Evolutionary conservation across 1,140 invertebrate species (phyloP).

Genomic region (Drosophila dunni): DNA sequence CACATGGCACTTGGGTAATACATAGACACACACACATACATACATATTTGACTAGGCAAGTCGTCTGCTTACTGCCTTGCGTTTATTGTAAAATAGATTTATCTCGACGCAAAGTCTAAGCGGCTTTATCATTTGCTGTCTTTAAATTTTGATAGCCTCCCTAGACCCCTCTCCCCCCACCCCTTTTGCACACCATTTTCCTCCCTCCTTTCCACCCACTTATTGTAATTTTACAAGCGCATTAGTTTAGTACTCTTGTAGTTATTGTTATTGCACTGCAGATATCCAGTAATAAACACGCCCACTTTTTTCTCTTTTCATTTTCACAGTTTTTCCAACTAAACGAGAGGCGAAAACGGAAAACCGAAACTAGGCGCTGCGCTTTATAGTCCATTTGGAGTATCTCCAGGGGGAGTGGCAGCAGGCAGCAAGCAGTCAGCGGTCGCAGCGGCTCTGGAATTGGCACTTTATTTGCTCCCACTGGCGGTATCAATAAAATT

Average conservation of each 20-base stretch:
- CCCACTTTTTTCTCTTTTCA: slow-evolving; percentile 8
- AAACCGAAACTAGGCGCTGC: slow-evolving; percentile 14
- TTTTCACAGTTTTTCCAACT: background rate
- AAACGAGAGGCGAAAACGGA: background rate
- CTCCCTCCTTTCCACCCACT: background rate
- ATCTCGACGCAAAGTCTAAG: slow-evolving; percentile 27
- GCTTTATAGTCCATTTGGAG: slow-evolving; percentile 38
- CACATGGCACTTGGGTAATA: slow-evolving; percentile 14
- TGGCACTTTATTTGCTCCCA: slow-evolving; percentile 58
- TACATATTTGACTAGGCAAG: slow-evolving; percentile 45
- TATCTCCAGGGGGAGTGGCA: background rate
- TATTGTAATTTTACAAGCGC: slow-evolving; percentile 52
- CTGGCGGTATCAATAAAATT: slow-evolving; percentile 80
- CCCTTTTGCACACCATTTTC: background rate
- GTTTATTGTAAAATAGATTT: slow-evolving; percentile 38
- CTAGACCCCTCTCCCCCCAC: too few species aligned
- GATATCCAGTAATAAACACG: slow-evolving; percentile 55
- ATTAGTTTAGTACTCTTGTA: slow-evolving; percentile 54
- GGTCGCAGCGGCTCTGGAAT: background rate
- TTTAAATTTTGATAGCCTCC: slow-evolving; percentile 54
- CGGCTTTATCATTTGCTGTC: slow-evolving; percentile 39
- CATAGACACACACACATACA: too few species aligned
- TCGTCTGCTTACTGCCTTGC: slow-evolving; percentile 11
- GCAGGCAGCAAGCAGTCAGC: background rate
- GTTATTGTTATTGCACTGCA: slow-evolving; percentile 62